These are phyloP conservation scores for Yponomeuta sedellus DNA, from an alignment of 2,888 invertebrate genomes.

Conservation along the genomic window DNA sequence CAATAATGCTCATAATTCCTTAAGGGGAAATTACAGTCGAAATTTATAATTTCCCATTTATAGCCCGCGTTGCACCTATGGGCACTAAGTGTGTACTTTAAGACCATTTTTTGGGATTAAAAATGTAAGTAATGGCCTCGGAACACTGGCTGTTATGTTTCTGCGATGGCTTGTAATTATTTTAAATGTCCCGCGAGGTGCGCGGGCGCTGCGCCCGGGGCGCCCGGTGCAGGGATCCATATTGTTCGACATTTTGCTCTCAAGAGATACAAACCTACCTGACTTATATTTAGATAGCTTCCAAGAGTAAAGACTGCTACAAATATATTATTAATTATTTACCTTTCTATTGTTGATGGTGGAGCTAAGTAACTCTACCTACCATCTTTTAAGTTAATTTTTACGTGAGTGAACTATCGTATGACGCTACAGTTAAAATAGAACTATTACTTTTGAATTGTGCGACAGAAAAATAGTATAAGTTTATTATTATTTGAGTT, in stretches of 20 bases:
- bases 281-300: neutral
- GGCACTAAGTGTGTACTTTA: conserved; percentile 62
- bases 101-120: conserved; percentile 66
- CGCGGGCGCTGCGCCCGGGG: conserved; percentile 34
- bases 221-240: conserved; percentile 64
- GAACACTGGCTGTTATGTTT: conserved; percentile 73
- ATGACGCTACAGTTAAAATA: too few species aligned
- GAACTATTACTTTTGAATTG: too few species aligned
- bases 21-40: conserved; percentile 40
- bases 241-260: conserved; percentile 49
- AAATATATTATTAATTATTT: too few species aligned
- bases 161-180: conserved; percentile 76
- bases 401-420: too few species aligned
- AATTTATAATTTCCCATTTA: conserved; percentile 53
- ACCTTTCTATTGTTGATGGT: too few species aligned
- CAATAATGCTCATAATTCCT: conserved; percentile 31
- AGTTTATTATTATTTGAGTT: too few species aligned
- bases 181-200: conserved; percentile 72
- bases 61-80: conserved; percentile 51
- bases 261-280: conserved; percentile 14
- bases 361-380: too few species aligned
- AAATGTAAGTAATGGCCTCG: conserved; percentile 74
- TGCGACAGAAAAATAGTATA: too few species aligned
- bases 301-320: neutral
- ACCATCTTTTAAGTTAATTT: too few species aligned